Percentiles rank a stretch among this genome's conserved stretches.
These are phyloP conservation scores for Apoda limacodes DNA, from an alignment of 2,888 invertebrate species.

Conservation along the genomic window DNA sequence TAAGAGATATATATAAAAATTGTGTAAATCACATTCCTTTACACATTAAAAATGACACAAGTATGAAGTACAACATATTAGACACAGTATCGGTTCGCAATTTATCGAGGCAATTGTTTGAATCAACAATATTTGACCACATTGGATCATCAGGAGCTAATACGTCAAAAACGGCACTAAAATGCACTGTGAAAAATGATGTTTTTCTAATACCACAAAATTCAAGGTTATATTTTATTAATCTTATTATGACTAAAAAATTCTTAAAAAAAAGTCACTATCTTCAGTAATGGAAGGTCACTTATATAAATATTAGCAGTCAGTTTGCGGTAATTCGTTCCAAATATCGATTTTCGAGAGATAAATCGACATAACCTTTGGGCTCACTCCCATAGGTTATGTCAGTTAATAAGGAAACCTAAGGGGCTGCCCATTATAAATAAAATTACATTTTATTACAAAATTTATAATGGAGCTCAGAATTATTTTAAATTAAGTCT, in stretches of 20 bases:
- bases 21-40: constrained; percentile 26
- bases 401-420: no score
- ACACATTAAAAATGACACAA: constrained; percentile 21
- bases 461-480: no score
- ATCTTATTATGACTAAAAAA: constrained; percentile 1
- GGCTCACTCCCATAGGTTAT: no score
- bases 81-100: constrained; percentile 36
- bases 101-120: constrained; percentile 36
- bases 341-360: no score
- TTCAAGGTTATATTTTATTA: constrained; percentile 57
- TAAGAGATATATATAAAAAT: constrained; percentile 31
- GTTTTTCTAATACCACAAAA: constrained; percentile 75
- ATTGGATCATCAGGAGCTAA: constrained; percentile 67
- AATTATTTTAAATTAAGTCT: no score
- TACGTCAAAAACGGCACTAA: constrained; percentile 52
- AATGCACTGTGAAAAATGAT: constrained; percentile 51
- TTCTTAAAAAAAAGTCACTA: no score
- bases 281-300: no score
- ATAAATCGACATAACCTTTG: no score
- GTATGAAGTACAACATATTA: constrained; percentile 29
- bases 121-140: constrained; percentile 35
- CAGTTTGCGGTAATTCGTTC: no score
- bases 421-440: no score
- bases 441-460: no score
- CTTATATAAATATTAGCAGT: no score